A percentile compares a stretch with the other conserved stretches of the same genome.
These are phyloP conservation scores for Rhagonycha lutea DNA, from an alignment of 2,888 invertebrate species.

Conservation along the genomic window DNA sequence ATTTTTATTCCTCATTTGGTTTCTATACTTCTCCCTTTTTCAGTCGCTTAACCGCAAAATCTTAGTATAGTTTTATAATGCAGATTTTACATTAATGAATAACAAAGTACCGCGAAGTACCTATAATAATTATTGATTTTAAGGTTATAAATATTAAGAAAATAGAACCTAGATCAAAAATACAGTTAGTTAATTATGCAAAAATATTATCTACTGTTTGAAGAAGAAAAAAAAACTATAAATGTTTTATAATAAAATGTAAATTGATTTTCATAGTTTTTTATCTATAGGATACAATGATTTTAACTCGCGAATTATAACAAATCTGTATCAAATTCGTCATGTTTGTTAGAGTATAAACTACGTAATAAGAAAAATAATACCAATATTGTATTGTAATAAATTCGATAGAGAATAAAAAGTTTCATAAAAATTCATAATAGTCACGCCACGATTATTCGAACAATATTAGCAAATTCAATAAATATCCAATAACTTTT, in stretches of 20 bases:
- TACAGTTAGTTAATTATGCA: background rate
- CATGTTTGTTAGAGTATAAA: background rate
- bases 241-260: too few species aligned
- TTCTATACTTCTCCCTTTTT: too few species aligned
- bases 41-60: too few species aligned
- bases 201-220: too few species aligned
- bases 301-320: background rate
- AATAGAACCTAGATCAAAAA: background rate
- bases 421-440: background rate
- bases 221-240: too few species aligned
- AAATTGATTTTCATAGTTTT: too few species aligned
- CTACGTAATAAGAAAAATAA: background rate
- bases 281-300: background rate
- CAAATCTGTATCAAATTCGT: background rate
- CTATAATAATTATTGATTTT: too few species aligned
- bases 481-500: background rate
- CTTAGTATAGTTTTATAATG: too few species aligned
- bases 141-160: background rate
- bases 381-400: background rate
- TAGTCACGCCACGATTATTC: background rate
- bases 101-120: too few species aligned
- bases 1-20: too few species aligned
- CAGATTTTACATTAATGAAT: too few species aligned
- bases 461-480: background rate
- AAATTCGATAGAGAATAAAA: background rate